These are phyloP conservation scores for Phalacrocorax brasilianus DNA, from an alignment of 2,113 vertebrate genomes.

Conservation along the genomic window DNA sequence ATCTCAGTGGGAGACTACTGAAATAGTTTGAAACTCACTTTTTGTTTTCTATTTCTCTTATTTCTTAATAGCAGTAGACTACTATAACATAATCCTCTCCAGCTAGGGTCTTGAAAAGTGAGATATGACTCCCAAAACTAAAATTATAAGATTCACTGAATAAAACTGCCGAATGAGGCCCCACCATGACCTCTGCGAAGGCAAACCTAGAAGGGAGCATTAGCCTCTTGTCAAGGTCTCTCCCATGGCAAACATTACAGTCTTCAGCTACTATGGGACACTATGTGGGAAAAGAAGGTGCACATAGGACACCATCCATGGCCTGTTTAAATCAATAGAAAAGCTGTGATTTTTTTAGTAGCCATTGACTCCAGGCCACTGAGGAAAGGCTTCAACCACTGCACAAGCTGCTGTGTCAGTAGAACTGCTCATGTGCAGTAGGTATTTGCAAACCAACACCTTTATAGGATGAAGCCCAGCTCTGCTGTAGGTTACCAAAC, in stretches of 20 bases:
- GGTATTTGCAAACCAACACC: accelerated
- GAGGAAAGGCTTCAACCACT: neutral
- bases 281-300: neutral
- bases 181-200: accelerated
- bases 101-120: neutral
- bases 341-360: neutral
- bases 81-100: neutral
- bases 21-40: neutral
- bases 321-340: neutral
- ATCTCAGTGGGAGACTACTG: neutral
- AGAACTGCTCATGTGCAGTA: accelerated
- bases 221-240: neutral
- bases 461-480: neutral
- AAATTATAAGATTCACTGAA: neutral
- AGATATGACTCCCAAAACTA: neutral
- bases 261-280: neutral
- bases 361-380: neutral
- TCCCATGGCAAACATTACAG: accelerated
- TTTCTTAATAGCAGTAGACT: neutral
- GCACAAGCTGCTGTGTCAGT: accelerated
- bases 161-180: neutral
- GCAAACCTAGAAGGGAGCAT: neutral
- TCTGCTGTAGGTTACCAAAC: accelerated
- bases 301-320: neutral
- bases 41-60: neutral